Base-by-base conservation (phyloP, 2,113 vertebrate genomes). In the Pelobates fuscus region DNA sequence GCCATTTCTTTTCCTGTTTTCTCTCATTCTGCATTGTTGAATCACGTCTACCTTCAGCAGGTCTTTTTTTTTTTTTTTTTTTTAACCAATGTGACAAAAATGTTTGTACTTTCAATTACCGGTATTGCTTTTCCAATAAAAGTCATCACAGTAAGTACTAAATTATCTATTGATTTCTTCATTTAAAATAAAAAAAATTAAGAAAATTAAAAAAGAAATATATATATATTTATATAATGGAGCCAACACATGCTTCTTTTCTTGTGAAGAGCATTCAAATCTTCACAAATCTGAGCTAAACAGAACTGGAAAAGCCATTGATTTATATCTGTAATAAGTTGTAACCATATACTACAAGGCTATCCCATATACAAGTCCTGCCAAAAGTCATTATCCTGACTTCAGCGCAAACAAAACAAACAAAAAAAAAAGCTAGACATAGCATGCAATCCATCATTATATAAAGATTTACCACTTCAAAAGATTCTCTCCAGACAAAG, bases 321-420 rank as follows among this genome's bases (percentile, higher is more conserved):
- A 65, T 24, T 62, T 77, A 0, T 8, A 66, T 64, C 57, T 44
- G 3, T 67, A 68, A 64, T 27, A 80, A 80, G 73, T 66, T 77
- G 78, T 0, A 2, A 55, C 1, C 29, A 67, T 20, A 81, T 29
- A 14, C 72, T 26, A 71, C 62, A 65, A 65, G 30, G 32, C 30
- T 43, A 65, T 32, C 3, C 12, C 17, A 4, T 49, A 14, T 49
- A 49, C 17, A 49, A 49, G 44, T 17, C 3, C 44, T 49, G 44
- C 44, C 44, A 49, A 49, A 49, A 49, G 44, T 18, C 44, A 49
- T 49, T 17, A 18, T 18, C 44, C 17, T 17, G 44, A 49, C 44
- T 49, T 49, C 44, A 49, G 17, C 44, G 4, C 44, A 49, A 49
- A 49, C 44, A 49, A 5, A 37, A 10, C 5, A 37, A 49, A 49